These are phyloP conservation scores for Pollenia angustigena DNA, from an alignment of 2,888 invertebrate species.

Conservation along the genomic window DNA sequence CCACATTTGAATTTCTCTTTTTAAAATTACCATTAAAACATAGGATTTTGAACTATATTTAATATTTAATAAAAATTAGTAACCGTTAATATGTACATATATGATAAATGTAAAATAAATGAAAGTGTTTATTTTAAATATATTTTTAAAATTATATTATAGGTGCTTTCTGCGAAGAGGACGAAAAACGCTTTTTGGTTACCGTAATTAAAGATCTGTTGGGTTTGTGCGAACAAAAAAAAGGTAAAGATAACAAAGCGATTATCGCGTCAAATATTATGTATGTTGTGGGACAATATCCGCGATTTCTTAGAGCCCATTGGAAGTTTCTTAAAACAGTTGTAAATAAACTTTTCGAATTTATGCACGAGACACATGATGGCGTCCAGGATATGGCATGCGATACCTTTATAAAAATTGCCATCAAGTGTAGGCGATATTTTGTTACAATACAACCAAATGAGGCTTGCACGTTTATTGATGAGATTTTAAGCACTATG, in stretches of 20 bases:
- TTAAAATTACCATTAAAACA: too few species aligned
- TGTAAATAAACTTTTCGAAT: slow-evolving; percentile 99
- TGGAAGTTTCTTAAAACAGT: slow-evolving; percentile 99
- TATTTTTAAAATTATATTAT: slow-evolving; percentile 26
- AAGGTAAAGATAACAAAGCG: slow-evolving; percentile 99
- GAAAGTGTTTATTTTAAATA: not conserved
- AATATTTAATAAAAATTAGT: too few species aligned
- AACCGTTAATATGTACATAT: too few species aligned
- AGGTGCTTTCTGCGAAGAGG: slow-evolving; percentile 98
- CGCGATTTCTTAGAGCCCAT: slow-evolving; percentile 98
- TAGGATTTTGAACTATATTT: too few species aligned
- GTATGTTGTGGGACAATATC: slow-evolving; percentile 99
- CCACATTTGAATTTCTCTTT: too few species aligned
- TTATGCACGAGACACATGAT: slow-evolving; percentile 99
- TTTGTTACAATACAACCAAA: slow-evolving; percentile 98
- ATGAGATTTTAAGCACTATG: slow-evolving; percentile 98
- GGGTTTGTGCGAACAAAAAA: slow-evolving; percentile 98
- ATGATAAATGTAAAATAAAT: too few species aligned
- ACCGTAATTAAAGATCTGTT: slow-evolving; percentile 99
- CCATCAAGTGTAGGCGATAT: slow-evolving; percentile 98
- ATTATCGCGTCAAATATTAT: slow-evolving; percentile 99
- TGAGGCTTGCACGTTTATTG: slow-evolving; percentile 98
- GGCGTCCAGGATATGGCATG: slow-evolving; percentile 99
- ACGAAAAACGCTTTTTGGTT: slow-evolving; percentile 99
- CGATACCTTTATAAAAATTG: slow-evolving; percentile 99